Percentiles rank a stretch among this genome's conserved stretches.
Conservation (phyloP, 2,888 invertebrate genomes). For the Latrodectus hesperus region DNA sequence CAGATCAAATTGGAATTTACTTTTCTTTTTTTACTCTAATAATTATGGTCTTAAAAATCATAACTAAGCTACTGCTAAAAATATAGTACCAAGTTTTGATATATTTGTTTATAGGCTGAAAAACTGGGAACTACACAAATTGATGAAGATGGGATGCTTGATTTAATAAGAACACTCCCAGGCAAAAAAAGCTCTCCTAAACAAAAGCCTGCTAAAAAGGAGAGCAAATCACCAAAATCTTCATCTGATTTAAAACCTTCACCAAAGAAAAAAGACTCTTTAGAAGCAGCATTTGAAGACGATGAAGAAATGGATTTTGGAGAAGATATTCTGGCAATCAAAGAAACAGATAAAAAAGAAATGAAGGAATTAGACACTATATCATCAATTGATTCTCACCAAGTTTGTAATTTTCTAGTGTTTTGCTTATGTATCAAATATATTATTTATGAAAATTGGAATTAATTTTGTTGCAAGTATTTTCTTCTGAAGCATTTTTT, state of each 20-base stretch:
- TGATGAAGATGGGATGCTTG: slow-evolving; percentile 87
- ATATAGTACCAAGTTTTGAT: too few species aligned
- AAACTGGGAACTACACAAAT: slow-evolving; percentile 82
- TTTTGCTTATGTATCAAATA: too few species aligned
- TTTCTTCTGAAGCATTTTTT: too few species aligned
- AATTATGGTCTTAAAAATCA: too few species aligned
- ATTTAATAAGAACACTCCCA: slow-evolving; percentile 80
- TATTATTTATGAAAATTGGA: too few species aligned
- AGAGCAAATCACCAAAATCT: neutral
- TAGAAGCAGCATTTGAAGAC: slow-evolving; percentile 22
- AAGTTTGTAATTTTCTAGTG: neutral
- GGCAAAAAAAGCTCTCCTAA: slow-evolving; percentile 73
- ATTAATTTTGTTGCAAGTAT: too few species aligned
- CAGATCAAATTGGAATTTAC: neutral
- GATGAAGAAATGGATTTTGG: slow-evolving; percentile 37
- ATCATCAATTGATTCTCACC: neutral
- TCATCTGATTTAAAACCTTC: slow-evolving; percentile 69
- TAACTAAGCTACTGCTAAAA: too few species aligned
- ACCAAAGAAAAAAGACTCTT: neutral
- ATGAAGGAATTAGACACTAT: neutral
- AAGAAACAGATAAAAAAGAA: neutral
- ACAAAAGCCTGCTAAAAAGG: slow-evolving; percentile 8
- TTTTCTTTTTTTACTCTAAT: neutral
- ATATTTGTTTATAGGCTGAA: slow-evolving; percentile 72
- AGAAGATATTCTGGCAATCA: neutral